A percentile compares a stretch with the other conserved stretches of the same genome.
phyloP scores from a whole-genome alignment of 2,888 invertebrate species.

The Stomorhina lunata region DNA sequence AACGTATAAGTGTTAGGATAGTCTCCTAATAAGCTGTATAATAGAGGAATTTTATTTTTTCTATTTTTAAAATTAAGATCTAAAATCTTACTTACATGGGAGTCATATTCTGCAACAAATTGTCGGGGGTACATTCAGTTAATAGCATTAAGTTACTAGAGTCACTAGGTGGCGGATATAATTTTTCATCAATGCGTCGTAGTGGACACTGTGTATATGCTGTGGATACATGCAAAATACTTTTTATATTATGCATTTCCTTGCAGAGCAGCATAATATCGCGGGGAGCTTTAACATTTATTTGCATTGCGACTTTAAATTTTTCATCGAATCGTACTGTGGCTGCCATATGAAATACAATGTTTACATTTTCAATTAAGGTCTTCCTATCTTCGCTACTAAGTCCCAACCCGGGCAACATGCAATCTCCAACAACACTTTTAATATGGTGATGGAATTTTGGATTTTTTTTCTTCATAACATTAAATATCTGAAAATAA shows the following conservation, averaged over 20 bases:
- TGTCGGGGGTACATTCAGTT: conserved; percentile 81
- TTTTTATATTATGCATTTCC: conserved; percentile 81
- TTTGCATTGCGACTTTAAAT: conserved; percentile 85
- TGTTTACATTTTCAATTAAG: conserved; percentile 80
- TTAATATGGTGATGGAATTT: conserved; percentile 82
- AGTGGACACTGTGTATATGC: conserved; percentile 82
- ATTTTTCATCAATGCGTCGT: conserved; percentile 81
- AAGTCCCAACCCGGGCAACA: conserved; percentile 81
- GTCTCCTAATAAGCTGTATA: conserved; percentile 83
- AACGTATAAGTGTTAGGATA: conserved; percentile 95
- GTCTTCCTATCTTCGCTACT: conserved; percentile 79
- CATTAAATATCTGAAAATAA: conserved; percentile 79
- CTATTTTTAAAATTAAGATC: not conserved
- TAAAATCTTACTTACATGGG: conserved; percentile 78
- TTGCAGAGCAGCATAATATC: conserved; percentile 84
- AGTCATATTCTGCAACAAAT: conserved; percentile 81
- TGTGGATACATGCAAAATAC: conserved; percentile 83
- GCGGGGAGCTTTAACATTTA: conserved; percentile 86
- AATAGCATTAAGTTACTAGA: conserved; percentile 81
- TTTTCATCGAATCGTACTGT: conserved; percentile 87
- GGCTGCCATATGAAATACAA: conserved; percentile 83
- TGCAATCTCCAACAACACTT: conserved; percentile 82
- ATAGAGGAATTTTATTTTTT: not conserved
- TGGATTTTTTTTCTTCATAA: conserved; percentile 80
- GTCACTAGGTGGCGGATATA: conserved; percentile 82